phyloP scores from a whole-genome alignment of 2,113 vertebrate species.

The Psittacula cyanocephala region DNA sequence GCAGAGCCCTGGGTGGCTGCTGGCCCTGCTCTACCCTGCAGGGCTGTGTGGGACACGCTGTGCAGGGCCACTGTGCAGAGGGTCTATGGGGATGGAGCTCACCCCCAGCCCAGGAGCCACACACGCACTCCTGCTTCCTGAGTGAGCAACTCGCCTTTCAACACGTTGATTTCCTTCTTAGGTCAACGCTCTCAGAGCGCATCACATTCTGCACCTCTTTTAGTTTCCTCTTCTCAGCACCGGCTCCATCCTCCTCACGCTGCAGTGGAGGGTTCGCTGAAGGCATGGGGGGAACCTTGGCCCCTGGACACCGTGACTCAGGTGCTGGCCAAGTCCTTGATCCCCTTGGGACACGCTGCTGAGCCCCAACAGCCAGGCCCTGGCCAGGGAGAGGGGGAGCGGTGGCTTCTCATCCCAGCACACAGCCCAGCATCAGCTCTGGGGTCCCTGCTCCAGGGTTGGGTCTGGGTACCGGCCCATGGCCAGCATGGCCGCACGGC shows the following conservation, averaged over 20 bases:
- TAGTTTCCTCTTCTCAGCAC: not conserved
- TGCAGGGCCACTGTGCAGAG: fast-evolving
- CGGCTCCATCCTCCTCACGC: fast-evolving
- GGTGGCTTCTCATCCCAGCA: not conserved
- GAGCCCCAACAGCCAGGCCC: fast-evolving
- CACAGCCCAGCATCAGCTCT: fast-evolving
- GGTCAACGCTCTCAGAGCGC: not conserved
- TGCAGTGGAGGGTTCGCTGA: not conserved
- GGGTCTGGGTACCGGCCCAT: not conserved
- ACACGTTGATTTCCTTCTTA: not conserved
- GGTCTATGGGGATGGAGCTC: not conserved
- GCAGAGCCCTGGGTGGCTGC: not conserved
- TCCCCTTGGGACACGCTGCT: not conserved
- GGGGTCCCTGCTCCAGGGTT: not conserved
- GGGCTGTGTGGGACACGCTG: fast-evolving
- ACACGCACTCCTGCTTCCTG: not conserved
- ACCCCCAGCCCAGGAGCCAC: not conserved
- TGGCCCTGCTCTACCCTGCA: not conserved
- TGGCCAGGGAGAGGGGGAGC: not conserved
- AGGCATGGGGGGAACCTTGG: too few relatives aligned
- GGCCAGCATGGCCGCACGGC: not conserved
- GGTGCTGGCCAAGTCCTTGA: too few relatives aligned
- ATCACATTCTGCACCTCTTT: not conserved
- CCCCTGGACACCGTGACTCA: fast-evolving
- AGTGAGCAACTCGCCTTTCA: not conserved